These are phyloP conservation scores for Cyphomyrus discorhynchus DNA, from an alignment of 2,113 vertebrate genomes.

Conservation along the genomic window DNA sequence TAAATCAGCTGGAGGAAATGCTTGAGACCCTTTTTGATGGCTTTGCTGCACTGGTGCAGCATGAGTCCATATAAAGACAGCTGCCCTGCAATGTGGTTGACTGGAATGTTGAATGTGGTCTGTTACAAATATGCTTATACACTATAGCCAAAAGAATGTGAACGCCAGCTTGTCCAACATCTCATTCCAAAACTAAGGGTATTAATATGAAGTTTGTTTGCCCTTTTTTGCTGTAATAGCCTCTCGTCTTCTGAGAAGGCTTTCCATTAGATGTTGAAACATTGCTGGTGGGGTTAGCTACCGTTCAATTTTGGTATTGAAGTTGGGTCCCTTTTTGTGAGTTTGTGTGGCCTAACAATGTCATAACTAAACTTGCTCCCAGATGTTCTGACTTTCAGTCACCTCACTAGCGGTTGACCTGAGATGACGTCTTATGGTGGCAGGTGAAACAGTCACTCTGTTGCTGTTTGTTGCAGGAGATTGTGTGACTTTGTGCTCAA, in stretches of 20 bases:
- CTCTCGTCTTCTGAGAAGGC: not conserved
- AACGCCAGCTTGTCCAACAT: not conserved
- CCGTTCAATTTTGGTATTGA: not conserved
- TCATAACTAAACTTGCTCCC: not conserved
- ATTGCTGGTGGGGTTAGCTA: not conserved
- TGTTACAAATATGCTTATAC: not conserved
- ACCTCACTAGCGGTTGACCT: not conserved
- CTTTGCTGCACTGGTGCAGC: constrained; percentile 57
- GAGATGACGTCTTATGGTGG: not conserved
- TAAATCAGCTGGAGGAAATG: constrained; percentile 49
- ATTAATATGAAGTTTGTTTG: not conserved
- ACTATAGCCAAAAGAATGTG: not conserved
- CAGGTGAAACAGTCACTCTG: not conserved
- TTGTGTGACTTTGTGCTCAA: not conserved
- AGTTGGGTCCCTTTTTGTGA: not conserved
- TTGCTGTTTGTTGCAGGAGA: not conserved
- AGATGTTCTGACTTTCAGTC: not conserved
- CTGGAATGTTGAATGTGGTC: not conserved
- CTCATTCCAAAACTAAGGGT: not conserved
- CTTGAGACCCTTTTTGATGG: constrained; percentile 62
- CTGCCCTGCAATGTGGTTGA: not conserved
- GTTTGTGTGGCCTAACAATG: not conserved
- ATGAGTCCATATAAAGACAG: constrained; percentile 21
- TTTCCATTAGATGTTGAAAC: not conserved
- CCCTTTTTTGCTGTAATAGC: not conserved